phyloP scores from a whole-genome alignment of 2,888 invertebrate species.

The Mermis nigrescens region DNA sequence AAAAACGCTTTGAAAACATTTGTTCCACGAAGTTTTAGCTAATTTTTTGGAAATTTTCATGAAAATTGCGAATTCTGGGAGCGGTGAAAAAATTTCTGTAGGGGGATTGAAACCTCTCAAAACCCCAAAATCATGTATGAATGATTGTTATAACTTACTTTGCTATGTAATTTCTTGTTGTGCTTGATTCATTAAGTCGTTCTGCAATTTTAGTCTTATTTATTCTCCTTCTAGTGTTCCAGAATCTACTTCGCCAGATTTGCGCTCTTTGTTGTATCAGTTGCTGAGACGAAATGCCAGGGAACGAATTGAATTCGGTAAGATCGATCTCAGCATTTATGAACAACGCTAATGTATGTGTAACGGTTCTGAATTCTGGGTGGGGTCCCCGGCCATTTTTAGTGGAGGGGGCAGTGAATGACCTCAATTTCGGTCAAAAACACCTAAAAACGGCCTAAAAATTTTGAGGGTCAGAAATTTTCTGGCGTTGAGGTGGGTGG shows the following conservation, averaged over 20 bases:
- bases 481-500: background rate
- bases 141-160: background rate
- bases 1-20: too few species aligned
- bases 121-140: too few species aligned
- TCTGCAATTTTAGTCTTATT: conserved; percentile 1
- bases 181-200: conserved; percentile 7
- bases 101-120: background rate
- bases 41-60: too few species aligned
- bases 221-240: conserved; percentile 54
- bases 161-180: background rate
- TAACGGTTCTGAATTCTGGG: background rate
- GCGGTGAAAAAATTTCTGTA: too few species aligned
- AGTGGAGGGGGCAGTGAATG: background rate
- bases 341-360: background rate
- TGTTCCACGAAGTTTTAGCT: too few species aligned
- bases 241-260: conserved; percentile 66
- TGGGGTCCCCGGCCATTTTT: too few species aligned
- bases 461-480: too few species aligned
- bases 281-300: conserved; percentile 68
- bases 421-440: too few species aligned
- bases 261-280: conserved; percentile 58
- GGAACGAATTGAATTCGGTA: conserved; percentile 78
- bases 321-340: conserved; percentile 17
- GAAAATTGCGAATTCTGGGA: too few species aligned
- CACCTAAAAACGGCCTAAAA: too few species aligned